A percentile compares a stretch with the other conserved stretches of the same genome.
Evolutionary conservation across 2,888 invertebrate genomes (phyloP).

Genomic region (Gonocerus acuteangulatus): DNA sequence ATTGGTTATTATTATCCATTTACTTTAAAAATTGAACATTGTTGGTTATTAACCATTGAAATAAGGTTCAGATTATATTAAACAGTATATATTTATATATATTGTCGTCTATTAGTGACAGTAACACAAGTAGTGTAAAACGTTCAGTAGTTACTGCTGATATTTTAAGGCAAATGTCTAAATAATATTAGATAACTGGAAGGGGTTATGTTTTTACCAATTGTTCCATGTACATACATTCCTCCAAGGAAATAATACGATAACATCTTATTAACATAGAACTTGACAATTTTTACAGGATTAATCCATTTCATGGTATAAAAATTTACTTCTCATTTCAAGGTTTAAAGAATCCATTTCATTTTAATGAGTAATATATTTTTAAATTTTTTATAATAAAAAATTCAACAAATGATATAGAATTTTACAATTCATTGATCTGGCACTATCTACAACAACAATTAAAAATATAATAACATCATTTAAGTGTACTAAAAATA

Average conservation of each 20-base stretch:
- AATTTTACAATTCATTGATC: not conserved
- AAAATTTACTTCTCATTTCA: constrained; percentile 13
- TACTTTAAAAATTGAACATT: constrained; percentile 2
- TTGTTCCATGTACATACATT: too few species aligned
- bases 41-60: not conserved
- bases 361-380: too few species aligned
- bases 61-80: too few species aligned
- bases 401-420: not conserved
- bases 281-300: too few species aligned
- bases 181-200: too few species aligned
- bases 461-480: constrained; percentile 20
- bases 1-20: not conserved
- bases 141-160: too few species aligned
- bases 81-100: too few species aligned
- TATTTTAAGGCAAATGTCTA: too few species aligned
- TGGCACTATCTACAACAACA: constrained; percentile 10
- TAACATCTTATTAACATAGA: too few species aligned
- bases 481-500: constrained; percentile 19
- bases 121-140: not conserved
- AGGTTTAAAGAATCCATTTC: not conserved
- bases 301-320: not conserved
- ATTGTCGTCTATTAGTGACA: not conserved
- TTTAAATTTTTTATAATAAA: too few species aligned
- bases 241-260: too few species aligned
- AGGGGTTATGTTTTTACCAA: too few species aligned